Evolutionary conservation across 2,113 vertebrate genomes (phyloP), one percentile per base, ranked within the genome.

Genomic region (Pangasianodon hypophthalmus): DNA sequence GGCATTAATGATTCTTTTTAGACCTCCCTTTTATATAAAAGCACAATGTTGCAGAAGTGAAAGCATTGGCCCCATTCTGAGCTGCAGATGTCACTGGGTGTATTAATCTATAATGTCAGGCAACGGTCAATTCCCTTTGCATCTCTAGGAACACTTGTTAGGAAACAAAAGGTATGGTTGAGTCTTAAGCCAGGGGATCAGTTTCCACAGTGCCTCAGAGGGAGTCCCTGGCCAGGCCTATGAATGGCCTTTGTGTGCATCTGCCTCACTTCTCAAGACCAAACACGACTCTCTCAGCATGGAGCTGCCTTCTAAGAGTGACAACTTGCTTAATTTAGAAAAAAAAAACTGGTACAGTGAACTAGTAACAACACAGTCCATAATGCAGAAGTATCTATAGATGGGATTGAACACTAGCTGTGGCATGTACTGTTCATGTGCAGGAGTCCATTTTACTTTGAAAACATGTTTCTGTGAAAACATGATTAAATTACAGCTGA

Each of bases 221-320:
- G 95, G 95, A 95, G 92, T 95, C 94, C 93, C 92, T 91, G 93
- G 93, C 89, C 92, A 90, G 92, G 90, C 90, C 93, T 91, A 86
- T 84, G 44, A 92, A 90, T 93, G 91, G 92, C 92, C 91, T 95
- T 95, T 95, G 95, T 94, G 92, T 94, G 92, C 95, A 94, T 95
- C 94, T 95, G 94, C 92, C 92, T 92, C 92, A 91, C 91, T 95
- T 95, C 94, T 93, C 93, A 94, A 95, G 94, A 95, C 93, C 92
- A 94, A 95, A 95, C 92, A 94, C 85, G 89, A 87, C 90, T 93
- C 92, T 91, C 91, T 82, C 93, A 91, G 91, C 91, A 79, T 88
- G 89, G 90, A 75, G 73, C 48, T 62, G 86, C 62, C 73, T 90
- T 88, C 82, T 77, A 58, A 88, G 80, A 86, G 90, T 93, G 90